Percentiles rank a stretch among this genome's conserved stretches.
Conservation (phyloP, 1,140 invertebrate genomes). For the Riptortus pedestris region DNA sequence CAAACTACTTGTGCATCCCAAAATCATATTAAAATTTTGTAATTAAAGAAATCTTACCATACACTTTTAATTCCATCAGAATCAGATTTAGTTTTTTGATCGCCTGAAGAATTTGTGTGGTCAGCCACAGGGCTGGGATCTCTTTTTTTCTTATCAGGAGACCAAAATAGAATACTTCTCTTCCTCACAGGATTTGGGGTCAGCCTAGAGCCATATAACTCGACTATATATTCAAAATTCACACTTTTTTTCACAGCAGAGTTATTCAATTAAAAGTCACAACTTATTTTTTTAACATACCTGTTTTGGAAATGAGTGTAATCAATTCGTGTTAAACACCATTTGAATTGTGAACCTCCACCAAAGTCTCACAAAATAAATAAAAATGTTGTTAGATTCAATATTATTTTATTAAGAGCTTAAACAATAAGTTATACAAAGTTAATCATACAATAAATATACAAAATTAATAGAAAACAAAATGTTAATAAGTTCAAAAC, state of each 20-base stretch:
- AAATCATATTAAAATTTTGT: too few relatives aligned
- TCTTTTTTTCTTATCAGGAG: background rate
- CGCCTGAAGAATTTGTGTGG: background rate
- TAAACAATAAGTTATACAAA: slow-evolving; percentile 10
- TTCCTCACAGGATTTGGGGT: slow-evolving; percentile 3
- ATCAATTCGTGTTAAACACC: slow-evolving; percentile 1
- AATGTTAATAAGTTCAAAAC: background rate
- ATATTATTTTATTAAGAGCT: background rate
- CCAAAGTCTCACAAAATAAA: slow-evolving; percentile 6
- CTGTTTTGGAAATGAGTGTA: background rate
- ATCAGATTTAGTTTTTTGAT: background rate
- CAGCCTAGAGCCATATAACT: background rate
- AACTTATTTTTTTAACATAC: background rate
- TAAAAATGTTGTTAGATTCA: slow-evolving; percentile 13
- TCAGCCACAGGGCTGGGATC: background rate
- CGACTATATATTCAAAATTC: background rate
- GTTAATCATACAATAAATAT: slow-evolving; percentile 10
- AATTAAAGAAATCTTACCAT: too few relatives aligned
- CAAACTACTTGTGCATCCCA: too few relatives aligned
- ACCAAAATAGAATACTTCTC: slow-evolving; percentile 4
- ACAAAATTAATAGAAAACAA: slow-evolving; percentile 7
- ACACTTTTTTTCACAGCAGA: background rate
- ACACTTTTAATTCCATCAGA: slow-evolving; percentile 2
- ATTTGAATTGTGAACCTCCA: background rate
- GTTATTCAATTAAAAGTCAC: background rate